Base-by-base conservation (phyloP, 1,140 invertebrate species). In the Drosophila pallidifrons region DNA sequence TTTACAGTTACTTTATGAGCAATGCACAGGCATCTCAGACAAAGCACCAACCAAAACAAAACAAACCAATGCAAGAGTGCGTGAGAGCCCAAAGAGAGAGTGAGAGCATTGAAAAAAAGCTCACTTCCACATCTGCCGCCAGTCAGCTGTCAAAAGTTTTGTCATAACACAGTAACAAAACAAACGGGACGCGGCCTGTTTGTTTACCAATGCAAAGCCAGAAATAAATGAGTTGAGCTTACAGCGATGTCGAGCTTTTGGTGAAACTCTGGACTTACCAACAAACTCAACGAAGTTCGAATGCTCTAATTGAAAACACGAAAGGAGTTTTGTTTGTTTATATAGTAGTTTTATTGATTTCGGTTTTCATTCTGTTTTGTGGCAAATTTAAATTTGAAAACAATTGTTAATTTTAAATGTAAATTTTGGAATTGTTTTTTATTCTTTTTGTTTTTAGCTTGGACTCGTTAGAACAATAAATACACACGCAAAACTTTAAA, bases 311-410 rank as follows among this genome's bases (percentile, higher is more conserved):
- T 30, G 7, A 54, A 43, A 6, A 43, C 10, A 8, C 1, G 47
- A 11, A 30, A 5, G 20, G 20, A 16, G 10, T 11, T 38, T 10
- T 59, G 2, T 41, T 63, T 57, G 59, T 88, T 83, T 73, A 77
- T 87, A 89, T 83, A 78, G 70, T 77, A 80, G 74, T 83, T 86
- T 87, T 87, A 87, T 87, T 85, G 63, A 85, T 85, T 88, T 88
- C 65, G 70, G 52, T 69, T 80, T 25, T 80, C 55, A 65, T 74
- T 81, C 58, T 75, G 54, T 74, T 74, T 80, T 72, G 73, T 61
- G 83, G 51, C 73, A 83, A 79, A 88, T 80, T 83, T 65, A 71
- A 88, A 81, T 78, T 89, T 70, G 55, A 79, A 87, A 87, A 87
- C 83, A 87, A 87, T 87, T 77, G 47, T 71, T 78, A 55, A 70